These are phyloP conservation scores for Sylvia borin DNA, from an alignment of 2,797 vertebrate genomes.

Conservation along the genomic window DNA sequence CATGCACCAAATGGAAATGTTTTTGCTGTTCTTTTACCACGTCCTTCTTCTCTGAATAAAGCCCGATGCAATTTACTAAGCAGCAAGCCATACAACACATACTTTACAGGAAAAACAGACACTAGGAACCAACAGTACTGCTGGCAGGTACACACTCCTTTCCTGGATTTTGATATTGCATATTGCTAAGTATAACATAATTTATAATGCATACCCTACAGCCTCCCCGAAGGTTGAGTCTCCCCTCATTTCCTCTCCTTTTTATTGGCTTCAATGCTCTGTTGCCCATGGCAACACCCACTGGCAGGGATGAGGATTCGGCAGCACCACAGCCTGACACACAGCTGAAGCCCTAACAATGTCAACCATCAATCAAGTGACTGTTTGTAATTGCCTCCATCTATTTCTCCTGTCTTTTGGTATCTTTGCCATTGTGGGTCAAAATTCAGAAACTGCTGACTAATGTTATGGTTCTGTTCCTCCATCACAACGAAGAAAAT, in stretches of 20 bases:
- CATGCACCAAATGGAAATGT: background rate
- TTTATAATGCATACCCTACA: conserved; percentile 70
- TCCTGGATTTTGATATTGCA: conserved; percentile 55
- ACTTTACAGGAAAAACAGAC: conserved; percentile 34
- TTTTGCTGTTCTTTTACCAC: conserved; percentile 4
- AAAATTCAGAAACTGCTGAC: conserved; percentile 80
- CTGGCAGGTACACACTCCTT: conserved; percentile 10
- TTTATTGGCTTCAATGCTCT: conserved; percentile 77
- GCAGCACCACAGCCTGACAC: conserved; percentile 72
- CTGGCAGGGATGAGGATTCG: conserved; percentile 71
- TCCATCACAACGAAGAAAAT: conserved; percentile 47
- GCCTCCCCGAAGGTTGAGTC: conserved; percentile 73
- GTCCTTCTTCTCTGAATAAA: conserved; percentile 34
- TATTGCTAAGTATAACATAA: conserved; percentile 70
- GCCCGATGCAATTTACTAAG: background rate
- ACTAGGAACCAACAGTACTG: background rate
- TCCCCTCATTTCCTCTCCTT: conserved; percentile 74
- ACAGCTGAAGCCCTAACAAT: conserved; percentile 76
- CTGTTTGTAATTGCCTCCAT: conserved; percentile 82
- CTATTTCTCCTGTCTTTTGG: conserved; percentile 78
- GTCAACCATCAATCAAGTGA: conserved; percentile 82
- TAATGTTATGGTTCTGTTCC: conserved; percentile 67
- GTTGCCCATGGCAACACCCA: conserved; percentile 82
- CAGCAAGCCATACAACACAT: conserved; percentile 13
- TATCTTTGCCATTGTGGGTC: conserved; percentile 77